These are phyloP conservation scores for Regulus satrapa DNA, from an alignment of 2,113 vertebrate genomes.

Conservation along the genomic window DNA sequence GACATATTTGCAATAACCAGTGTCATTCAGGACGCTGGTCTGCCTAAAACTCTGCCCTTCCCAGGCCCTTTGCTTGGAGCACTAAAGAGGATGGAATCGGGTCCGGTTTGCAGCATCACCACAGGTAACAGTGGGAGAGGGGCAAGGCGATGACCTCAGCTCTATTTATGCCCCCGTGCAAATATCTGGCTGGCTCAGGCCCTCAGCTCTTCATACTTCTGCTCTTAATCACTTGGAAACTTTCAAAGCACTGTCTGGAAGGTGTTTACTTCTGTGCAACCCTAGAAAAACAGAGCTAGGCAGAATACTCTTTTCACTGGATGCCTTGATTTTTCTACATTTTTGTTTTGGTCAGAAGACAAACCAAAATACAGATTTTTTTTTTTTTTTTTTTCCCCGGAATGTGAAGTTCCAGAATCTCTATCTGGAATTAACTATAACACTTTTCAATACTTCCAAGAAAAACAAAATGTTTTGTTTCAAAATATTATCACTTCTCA, in stretches of 20 bases:
- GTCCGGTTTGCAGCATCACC: background rate
- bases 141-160: background rate
- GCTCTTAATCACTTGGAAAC: slow-evolving; percentile 53
- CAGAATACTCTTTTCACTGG: background rate
- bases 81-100: background rate
- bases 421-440: background rate
- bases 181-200: slow-evolving; percentile 28
- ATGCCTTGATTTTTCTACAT: background rate
- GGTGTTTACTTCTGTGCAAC: slow-evolving; percentile 55
- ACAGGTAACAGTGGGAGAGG: background rate
- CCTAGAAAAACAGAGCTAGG: slow-evolving; percentile 25
- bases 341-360: slow-evolving; percentile 18
- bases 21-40: background rate
- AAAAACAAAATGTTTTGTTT: slow-evolving; percentile 3
- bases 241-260: slow-evolving; percentile 31
- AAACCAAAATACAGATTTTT: background rate
- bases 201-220: slow-evolving; percentile 25
- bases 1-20: background rate
- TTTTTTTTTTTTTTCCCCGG: background rate
- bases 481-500: background rate
- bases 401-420: background rate
- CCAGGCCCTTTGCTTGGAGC: background rate
- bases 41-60: background rate
- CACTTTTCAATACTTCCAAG: background rate
- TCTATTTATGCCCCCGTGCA: slow-evolving; percentile 31